Evolutionary conservation across 1,140 invertebrate genomes (phyloP), one percentile per base, ranked within the genome.

Genomic region (Subanguina moxae): DNA sequence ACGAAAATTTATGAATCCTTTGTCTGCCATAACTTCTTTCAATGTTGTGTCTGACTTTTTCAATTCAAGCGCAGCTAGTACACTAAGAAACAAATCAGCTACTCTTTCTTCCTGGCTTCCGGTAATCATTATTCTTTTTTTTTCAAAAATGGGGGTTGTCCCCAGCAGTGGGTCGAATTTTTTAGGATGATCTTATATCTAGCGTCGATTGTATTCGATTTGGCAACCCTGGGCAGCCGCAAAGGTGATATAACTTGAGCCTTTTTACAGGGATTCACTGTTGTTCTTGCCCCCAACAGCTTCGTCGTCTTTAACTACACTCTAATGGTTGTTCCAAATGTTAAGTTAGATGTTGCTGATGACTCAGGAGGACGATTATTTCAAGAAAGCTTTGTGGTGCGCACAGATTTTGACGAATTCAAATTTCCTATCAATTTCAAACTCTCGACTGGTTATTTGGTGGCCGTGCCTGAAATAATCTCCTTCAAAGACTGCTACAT

Each of bases 401-500:
- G 17, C 0, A 76, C 76, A 8, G 58, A 75, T 21, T 77, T 73
- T 61, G 15, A 69, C 19, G 27, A 15, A n/a, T 66, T 45, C 27
- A 48, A 67, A 17, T 76, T 79, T 19, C 75, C 68, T 19, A 32
- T 77, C 19, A 17, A 42, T 21, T 77, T 72, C 61, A 38, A 69
- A 30, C 11, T 74, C 45, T 57, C 64, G n/a, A 45, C 75, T 19
- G 64, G 23, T n/a, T 61, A 28, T 23, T n/a, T 75, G 15, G 58
- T 48, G 67, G 76, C 82, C 58, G 82, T 83, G 72, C 82, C 83
- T 71, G 84, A 85, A 73, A 81, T 80, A 57, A 72, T 92, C 17
- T 84, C 88, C 56, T 90, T 92, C 82, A 87, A 89, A 67, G 88
- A 90, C 83, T 90, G 89, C 73, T 92, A 91, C 87, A 91, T 91